Base-by-base conservation (phyloP, 2,113 vertebrate species). In the Orientallactaga bullata region DNA sequence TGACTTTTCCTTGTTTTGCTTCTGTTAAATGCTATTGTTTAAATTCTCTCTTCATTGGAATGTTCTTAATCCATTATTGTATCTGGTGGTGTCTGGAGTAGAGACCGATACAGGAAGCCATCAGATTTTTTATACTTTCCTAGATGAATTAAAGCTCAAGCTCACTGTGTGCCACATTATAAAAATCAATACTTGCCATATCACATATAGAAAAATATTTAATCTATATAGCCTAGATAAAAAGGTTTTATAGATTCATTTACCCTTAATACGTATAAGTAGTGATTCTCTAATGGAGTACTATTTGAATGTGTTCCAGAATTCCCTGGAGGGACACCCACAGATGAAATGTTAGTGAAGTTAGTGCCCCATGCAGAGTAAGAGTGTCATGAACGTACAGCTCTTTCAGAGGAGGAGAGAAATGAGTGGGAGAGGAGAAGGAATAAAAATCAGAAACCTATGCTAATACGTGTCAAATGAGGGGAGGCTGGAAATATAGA, bases 241-340 rank as follows among this genome's bases (percentile, higher is more conserved):
- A 81, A 88, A 5, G 3, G 58, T 74, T 91, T 65, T 88, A 87
- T 77, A 88, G 89, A 91, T 80, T 65, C 37, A 69, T 91, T 47
- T 58, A 68, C 77, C 11, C 3, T 89, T 73, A 18, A 11, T 81
- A 72, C 72, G 68, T 93, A 84, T 60, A 65, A 58, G 18, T 63
- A 82, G 88, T 82, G 71, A 92, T 58, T 90, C n/a, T 65, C 74
- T 71, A 88, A 47, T 66, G 28, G 30, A 63, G 60, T 7, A 65
- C 10, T 12, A 86, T 79, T 76, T 84, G 37, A 37, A 92, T 42
- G 51, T 80, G 12, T 26, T 81, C 91, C 28, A 61, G 51, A 55
- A 80, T 76, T 35, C 83, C 76, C 74, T 51, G 21, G 47, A 85
- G 58, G 89, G 28, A 58, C 7, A 20, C n/a, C 68, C 61, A 66